Base-by-base conservation (phyloP, 2,888 invertebrate species). In the Neelides folsomi region DNA sequence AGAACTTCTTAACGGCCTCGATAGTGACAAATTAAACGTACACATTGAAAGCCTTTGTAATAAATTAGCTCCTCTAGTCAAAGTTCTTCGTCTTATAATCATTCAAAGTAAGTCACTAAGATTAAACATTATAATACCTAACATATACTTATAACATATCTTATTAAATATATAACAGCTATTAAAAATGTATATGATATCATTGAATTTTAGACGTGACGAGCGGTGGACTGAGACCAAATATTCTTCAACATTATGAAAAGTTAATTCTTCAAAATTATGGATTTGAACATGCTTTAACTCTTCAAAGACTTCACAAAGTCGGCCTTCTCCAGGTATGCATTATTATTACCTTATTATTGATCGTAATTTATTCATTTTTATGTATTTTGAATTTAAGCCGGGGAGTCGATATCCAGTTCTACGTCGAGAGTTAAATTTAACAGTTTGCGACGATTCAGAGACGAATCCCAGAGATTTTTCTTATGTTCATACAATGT, bases 21-120 rank as follows among this genome's bases (percentile, higher is more conserved):
- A 94, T 65, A 85, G 88, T 1, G 97, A 97, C 65, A 89, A 86
- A 70, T 76, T 83, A 0, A 82, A 86, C 69, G 74, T 85, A 0
- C 89, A 82, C 67, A 90, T 98, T 55, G 97, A 97, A 71, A 89
- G 93, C 68, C 78, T 86, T 65, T 92, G 97, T 54, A 86, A 87
- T 0, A 84, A 84, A 66, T 81, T 85, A 67, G 81, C 80, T 61
- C 83, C 90, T 0, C 69, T 94, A 1, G 76, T 81, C 2, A 86
- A 85, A 73, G 74, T 95, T 8, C 73, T 97, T 38, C 77, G 95
- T 9, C 74, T 98, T 6, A 82, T 98, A 55, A 90, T 92, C 69
- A 79, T 97, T 49, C 97, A 98, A 45, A 55, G 58, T 60, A 51
- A 51, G 71, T 93, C 90, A 56, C 77, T 83, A 15, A 88, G n/a